Base-by-base conservation (phyloP, 2,797 vertebrate species). In the Crocodylus rhombifer region DNA sequence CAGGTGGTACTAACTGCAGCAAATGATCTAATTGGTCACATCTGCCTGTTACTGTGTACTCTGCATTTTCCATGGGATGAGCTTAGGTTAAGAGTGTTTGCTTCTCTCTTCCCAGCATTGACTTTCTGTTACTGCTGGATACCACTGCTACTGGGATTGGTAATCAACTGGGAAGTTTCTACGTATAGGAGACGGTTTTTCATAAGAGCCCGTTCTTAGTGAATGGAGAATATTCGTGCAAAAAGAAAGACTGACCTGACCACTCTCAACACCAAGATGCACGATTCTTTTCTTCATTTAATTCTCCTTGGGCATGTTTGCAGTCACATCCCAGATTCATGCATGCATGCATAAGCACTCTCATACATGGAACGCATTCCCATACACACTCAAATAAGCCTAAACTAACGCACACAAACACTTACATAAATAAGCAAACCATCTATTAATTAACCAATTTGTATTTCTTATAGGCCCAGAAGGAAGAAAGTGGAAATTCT, bases 61-160 rank as follows among this genome's bases (percentile, higher is more conserved):
- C 8, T 61, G 11, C 1, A 2, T 28, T 77, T 20, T 25, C 69
- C 4, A 42, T 21, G 91, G 57, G 3, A 26, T 14, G 4, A 33
- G 4, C 67, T 95, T 9, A 58, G 61, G 14, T 9, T 81, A 9
- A 77, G 26, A 2, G 11, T 71, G 30, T 71, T 36, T 5, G 58
- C 2, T 2, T 30, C 78, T 87, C 33, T 6, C 2, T 14, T 2
- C 4, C 1, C 1, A 21, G 20, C 33, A 69, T 56, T 4, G 23
- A 2, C 3, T 2, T 1, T 1, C 2, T 0, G 4, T 14, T 33
- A 28, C 0, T 42, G 0, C 15, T 51, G n/a, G 4, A 60, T 2
- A 2, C 14, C 20, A 0, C 0, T 36, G n/a, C n/a, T 13, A 20
- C 71, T 16, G 23, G 4, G 1, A 51, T 3, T 51, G 17, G 7